Conservation (phyloP, 2,797 vertebrate genomes). For the Dermochelys coriacea region DNA sequence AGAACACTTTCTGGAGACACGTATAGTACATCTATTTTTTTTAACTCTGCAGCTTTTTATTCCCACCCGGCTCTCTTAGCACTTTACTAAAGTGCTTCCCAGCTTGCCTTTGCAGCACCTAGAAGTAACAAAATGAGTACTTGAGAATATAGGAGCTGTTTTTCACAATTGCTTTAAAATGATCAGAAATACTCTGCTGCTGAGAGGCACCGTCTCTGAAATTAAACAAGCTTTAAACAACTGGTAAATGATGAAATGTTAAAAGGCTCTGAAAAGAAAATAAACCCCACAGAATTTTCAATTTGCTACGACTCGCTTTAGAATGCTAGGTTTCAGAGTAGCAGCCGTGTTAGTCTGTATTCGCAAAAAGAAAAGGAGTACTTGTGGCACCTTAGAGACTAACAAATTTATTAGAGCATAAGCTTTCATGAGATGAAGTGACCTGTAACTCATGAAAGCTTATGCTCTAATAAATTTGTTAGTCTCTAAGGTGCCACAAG, state of each 20-base stretch:
- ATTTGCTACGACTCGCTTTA: conserved; percentile 1
- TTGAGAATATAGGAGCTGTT: not conserved
- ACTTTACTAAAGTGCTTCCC: not conserved
- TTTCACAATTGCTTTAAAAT: not conserved
- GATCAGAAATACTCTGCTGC: not conserved
- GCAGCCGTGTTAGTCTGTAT: too few species aligned
- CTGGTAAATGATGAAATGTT: not conserved
- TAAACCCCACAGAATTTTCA: not conserved
- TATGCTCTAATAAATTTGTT: too few species aligned
- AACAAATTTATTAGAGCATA: too few species aligned
- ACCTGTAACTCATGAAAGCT: too few species aligned
- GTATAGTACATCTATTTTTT: not conserved
- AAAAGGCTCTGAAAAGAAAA: not conserved
- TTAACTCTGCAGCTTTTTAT: not conserved
- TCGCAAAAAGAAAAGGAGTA: too few species aligned
- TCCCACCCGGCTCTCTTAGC: not conserved
- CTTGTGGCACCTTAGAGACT: too few species aligned
- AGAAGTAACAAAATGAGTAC: not conserved
- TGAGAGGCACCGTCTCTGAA: not conserved
- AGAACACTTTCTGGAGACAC: not conserved
- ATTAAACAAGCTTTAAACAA: not conserved
- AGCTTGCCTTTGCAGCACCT: not conserved
- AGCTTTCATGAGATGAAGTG: too few species aligned
- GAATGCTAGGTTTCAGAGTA: too few species aligned
- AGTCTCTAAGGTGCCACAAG: too few species aligned